Percentiles rank a stretch among this genome's conserved stretches.
Evolutionary conservation across 2,797 vertebrate species (phyloP).

Genomic region (Typhlichthys subterraneus): DNA sequence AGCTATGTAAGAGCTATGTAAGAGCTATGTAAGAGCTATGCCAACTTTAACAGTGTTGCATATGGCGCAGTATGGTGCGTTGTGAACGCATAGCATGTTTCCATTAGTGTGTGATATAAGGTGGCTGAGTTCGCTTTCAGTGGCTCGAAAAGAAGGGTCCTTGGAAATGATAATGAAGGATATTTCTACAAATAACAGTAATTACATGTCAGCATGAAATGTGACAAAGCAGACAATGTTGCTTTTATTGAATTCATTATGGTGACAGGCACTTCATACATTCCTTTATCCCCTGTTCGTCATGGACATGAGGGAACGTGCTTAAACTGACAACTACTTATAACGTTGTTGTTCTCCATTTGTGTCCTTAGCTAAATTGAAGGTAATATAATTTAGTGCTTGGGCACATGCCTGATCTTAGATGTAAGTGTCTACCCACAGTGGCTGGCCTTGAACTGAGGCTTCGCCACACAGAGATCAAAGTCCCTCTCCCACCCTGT

Average conservation of each 20-base stretch:
- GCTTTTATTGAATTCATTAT: conserved; percentile 79
- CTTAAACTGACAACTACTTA: conserved; percentile 50
- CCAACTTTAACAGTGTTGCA: neutral
- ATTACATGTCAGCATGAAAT: conserved; percentile 76
- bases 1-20: too few relatives aligned
- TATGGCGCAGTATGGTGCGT: conserved; percentile 3
- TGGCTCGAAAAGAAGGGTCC: conserved; percentile 43
- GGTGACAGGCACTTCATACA: conserved; percentile 66
- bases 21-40: neutral
- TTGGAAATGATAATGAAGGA: conserved; percentile 67
- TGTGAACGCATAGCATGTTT: conserved; percentile 32
- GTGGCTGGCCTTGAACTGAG: conserved; percentile 29
- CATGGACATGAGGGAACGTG: conserved; percentile 53
- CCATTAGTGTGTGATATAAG: conserved; percentile 15
- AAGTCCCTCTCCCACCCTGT: conserved; percentile 50
- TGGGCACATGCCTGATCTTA: conserved; percentile 40
- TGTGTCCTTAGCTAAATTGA: conserved; percentile 14
- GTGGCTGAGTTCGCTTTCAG: conserved; percentile 36
- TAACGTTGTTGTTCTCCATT: conserved; percentile 37
- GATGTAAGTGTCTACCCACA: conserved; percentile 16
- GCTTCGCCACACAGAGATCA: conserved; percentile 49
- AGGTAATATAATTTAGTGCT: conserved; percentile 5
- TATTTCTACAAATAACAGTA: conserved; percentile 77
- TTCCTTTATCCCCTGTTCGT: conserved; percentile 61
- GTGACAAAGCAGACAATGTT: conserved; percentile 78